These are phyloP conservation scores for Cyanoderma ruficeps DNA, from an alignment of 2,113 vertebrate genomes.

Conservation along the genomic window DNA sequence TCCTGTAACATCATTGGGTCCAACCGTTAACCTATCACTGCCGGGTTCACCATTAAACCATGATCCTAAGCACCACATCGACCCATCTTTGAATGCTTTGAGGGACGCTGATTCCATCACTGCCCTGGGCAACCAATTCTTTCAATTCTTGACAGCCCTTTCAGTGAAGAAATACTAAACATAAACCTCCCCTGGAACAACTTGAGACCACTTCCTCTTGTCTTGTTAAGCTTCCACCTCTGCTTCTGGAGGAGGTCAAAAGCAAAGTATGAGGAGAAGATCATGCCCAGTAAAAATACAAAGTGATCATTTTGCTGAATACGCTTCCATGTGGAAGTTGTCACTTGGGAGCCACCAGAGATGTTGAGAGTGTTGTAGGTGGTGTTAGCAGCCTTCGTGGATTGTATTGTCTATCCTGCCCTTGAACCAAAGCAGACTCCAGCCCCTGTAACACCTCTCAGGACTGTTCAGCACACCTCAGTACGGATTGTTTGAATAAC, in stretches of 20 bases:
- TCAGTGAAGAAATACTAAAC: not conserved
- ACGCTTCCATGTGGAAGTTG: not conserved
- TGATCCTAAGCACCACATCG: not conserved
- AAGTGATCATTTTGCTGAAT: not conserved
- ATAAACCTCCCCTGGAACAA: not conserved
- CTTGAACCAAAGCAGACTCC: not conserved
- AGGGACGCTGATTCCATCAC: not conserved
- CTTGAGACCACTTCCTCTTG: rapidly evolving
- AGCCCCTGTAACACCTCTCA: not conserved
- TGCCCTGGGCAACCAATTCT: rapidly evolving
- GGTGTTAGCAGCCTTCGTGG: not conserved
- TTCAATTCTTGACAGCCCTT: not conserved
- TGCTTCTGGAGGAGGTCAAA: not conserved
- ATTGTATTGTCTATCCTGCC: not conserved
- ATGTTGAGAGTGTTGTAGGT: not conserved
- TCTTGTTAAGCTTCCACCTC: not conserved
- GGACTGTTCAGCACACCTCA: not conserved
- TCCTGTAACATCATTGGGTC: not conserved
- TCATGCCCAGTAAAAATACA: not conserved
- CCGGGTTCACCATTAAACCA: not conserved
- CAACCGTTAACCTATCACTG: not conserved
- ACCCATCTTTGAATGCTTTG: not conserved
- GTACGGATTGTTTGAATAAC: not conserved
- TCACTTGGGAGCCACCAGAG: not conserved
- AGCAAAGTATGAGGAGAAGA: not conserved